phyloP scores from a whole-genome alignment of 2,888 invertebrate species.

The Esperia sulphurella region DNA sequence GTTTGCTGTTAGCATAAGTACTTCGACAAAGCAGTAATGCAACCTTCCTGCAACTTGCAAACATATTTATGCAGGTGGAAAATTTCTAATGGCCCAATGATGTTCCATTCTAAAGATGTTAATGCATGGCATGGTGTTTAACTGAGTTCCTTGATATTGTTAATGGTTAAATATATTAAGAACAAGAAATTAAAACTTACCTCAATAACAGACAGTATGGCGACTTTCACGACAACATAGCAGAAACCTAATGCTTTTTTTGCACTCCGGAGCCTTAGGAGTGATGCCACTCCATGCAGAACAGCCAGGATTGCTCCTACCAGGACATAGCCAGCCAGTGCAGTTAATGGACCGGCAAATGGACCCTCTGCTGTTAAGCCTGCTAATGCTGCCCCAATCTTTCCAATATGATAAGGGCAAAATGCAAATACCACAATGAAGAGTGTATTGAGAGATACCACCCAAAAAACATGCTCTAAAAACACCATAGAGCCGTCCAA shows the following conservation, averaged over 20 bases:
- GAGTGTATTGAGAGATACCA: slow-evolving; percentile 96
- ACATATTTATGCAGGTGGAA: too few species aligned
- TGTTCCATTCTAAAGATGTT: too few species aligned
- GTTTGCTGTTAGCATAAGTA: neutral
- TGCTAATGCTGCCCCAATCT: slow-evolving; percentile 85
- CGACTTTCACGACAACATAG: slow-evolving; percentile 94
- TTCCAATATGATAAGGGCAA: slow-evolving; percentile 97
- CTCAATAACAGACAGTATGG: slow-evolving; percentile 96
- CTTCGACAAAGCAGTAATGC: neutral
- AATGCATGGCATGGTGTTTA: too few species aligned
- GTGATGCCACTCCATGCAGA: slow-evolving; percentile 89
- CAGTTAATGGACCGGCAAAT: slow-evolving; percentile 95
- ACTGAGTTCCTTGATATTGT: too few species aligned
- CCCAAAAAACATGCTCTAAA: slow-evolving; percentile 99
- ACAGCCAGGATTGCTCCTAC: slow-evolving; percentile 91
- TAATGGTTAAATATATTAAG: too few species aligned
- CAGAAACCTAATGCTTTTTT: slow-evolving; percentile 94
- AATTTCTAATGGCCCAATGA: too few species aligned
- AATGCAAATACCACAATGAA: slow-evolving; percentile 99
- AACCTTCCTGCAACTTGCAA: neutral
- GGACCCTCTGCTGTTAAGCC: slow-evolving; percentile 82
- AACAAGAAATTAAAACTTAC: slow-evolving; percentile 76
- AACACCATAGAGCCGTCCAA: slow-evolving; percentile 98
- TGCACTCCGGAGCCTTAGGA: slow-evolving; percentile 88
- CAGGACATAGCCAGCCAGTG: slow-evolving; percentile 94